Conservation (phyloP, 2,888 invertebrate species). For the Dryomyza anilis region DNA sequence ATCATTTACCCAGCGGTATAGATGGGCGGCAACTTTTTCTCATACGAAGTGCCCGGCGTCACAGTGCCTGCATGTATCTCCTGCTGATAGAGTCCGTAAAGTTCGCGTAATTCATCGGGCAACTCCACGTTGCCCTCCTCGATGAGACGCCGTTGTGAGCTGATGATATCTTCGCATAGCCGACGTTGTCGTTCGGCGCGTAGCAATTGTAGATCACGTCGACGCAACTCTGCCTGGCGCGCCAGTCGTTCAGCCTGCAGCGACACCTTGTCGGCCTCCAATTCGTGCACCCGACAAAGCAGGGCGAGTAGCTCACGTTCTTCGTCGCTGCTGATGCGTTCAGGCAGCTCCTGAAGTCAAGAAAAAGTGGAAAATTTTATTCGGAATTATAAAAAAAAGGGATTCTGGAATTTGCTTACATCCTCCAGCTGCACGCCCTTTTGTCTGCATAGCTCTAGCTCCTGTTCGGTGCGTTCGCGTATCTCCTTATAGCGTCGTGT, state of each 20-base stretch:
- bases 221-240: conserved; percentile 82
- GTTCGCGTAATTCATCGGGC: conserved; percentile 76
- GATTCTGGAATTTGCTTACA: conserved; percentile 63
- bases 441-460: conserved; percentile 78
- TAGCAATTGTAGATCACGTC: conserved; percentile 82
- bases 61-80: conserved; percentile 82
- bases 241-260: conserved; percentile 86
- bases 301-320: conserved; percentile 84
- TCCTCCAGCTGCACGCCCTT: conserved; percentile 83
- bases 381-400: neutral
- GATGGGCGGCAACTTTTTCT: conserved; percentile 60
- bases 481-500: conserved; percentile 80
- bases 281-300: conserved; percentile 88
- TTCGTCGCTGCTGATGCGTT: conserved; percentile 82
- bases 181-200: conserved; percentile 83
- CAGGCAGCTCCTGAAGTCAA: conserved; percentile 73
- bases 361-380: neutral
- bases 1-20: conserved; percentile 59
- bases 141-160: conserved; percentile 81
- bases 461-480: conserved; percentile 77
- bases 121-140: conserved; percentile 77
- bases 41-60: conserved; percentile 55
- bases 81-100: conserved; percentile 83
- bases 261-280: conserved; percentile 89
- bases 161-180: conserved; percentile 90